A percentile compares a stretch with the other conserved stretches of the same genome.
These are phyloP conservation scores for Phainopepla nitens DNA, from an alignment of 2,113 vertebrate genomes.

Conservation along the genomic window DNA sequence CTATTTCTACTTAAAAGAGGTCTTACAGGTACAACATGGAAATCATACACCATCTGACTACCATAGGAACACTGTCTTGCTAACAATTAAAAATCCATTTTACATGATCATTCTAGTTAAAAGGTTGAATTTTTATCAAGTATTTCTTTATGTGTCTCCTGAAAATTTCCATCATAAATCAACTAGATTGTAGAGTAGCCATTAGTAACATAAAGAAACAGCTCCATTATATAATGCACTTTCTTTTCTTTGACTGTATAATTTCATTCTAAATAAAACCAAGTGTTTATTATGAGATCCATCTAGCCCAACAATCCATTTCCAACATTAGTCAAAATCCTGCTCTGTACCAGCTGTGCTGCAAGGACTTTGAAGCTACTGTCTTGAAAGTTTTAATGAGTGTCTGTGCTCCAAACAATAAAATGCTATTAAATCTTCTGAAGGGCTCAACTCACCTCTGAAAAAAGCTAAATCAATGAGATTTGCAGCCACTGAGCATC, in stretches of 20 bases:
- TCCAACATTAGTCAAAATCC: background rate
- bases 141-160: background rate
- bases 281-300: background rate
- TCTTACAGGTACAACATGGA: background rate
- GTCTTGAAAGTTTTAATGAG: background rate
- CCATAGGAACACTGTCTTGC: background rate
- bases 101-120: background rate
- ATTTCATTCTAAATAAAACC: background rate
- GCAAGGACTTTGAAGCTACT: background rate
- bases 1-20: background rate
- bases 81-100: background rate
- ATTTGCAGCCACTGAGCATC: background rate
- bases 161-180: background rate
- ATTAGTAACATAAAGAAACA: background rate
- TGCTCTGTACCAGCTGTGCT: background rate
- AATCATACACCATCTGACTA: background rate
- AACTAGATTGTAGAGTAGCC: background rate
- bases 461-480: background rate
- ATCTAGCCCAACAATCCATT: background rate
- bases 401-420: background rate
- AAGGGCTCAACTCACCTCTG: background rate
- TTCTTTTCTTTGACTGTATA: background rate
- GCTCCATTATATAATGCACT: background rate
- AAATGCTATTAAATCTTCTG: background rate
- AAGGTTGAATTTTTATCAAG: background rate